phyloP scores from a whole-genome alignment of 2,113 vertebrate species.

The Caranx ignobilis region DNA sequence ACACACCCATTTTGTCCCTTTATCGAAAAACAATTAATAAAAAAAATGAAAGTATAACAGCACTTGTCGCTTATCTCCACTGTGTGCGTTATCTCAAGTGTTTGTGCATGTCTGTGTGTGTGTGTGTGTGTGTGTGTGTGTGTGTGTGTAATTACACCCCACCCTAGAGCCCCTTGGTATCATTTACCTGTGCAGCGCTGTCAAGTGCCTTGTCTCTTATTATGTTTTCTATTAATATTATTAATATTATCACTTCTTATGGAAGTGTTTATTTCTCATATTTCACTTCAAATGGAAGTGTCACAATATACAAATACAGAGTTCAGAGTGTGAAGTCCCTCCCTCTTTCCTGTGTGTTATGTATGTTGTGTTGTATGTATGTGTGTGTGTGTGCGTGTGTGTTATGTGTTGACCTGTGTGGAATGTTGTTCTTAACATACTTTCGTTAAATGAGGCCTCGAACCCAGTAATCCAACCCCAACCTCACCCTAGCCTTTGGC shows the following conservation, averaged over 20 bases:
- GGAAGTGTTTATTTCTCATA: neutral
- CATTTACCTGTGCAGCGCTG: neutral
- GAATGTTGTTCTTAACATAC: slow-evolving; percentile 29
- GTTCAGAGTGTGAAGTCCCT: neutral
- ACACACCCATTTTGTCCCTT: slow-evolving; percentile 99
- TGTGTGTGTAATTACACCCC: neutral
- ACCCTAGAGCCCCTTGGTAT: neutral
- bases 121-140: slow-evolving; percentile 8
- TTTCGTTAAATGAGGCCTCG: slow-evolving; percentile 27
- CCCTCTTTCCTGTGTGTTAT: neutral
- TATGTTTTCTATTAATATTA: neutral
- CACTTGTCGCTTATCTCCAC: slow-evolving; percentile 84
- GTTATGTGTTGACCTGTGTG: slow-evolving; percentile 25
- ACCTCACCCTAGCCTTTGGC: slow-evolving; percentile 40
- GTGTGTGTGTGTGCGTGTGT: slow-evolving; percentile 11
- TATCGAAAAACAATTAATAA: slow-evolving; percentile 99
- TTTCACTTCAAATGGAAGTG: neutral
- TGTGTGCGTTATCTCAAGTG: slow-evolving; percentile 53
- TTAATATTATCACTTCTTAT: neutral
- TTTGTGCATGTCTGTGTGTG: slow-evolving; percentile 26
- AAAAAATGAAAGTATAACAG: slow-evolving; percentile 91
- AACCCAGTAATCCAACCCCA: slow-evolving; percentile 36
- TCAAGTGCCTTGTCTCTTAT: neutral
- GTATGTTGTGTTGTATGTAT: neutral
- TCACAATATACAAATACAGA: neutral